A percentile compares a stretch with the other conserved stretches of the same genome.
phyloP scores from a whole-genome alignment of 2,113 vertebrate genomes.

The Nannospalax galili region DNA sequence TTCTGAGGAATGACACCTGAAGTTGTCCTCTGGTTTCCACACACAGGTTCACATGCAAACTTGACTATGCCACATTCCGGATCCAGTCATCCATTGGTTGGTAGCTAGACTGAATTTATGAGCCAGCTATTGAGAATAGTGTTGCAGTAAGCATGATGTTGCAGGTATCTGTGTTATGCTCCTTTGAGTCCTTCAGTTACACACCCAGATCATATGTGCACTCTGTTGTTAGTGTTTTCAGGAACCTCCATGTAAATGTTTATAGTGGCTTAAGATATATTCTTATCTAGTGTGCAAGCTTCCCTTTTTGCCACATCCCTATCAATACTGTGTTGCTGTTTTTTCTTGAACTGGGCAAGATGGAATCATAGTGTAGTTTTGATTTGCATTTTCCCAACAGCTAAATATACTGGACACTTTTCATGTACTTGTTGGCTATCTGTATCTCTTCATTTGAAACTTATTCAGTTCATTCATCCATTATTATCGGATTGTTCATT shows the following conservation, averaged over 20 bases:
- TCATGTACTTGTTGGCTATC: background rate
- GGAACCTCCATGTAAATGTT: background rate
- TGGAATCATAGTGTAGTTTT: background rate
- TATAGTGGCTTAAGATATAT: background rate
- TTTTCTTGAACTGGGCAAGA: background rate
- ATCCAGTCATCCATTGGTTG: background rate
- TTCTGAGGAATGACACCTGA: background rate
- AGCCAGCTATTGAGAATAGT: background rate
- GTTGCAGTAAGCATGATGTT: background rate
- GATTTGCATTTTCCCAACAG: background rate
- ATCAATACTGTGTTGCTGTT: background rate
- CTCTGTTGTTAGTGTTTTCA: background rate
- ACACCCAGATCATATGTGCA: background rate
- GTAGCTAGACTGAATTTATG: background rate
- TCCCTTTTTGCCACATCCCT: background rate
- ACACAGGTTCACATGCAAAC: background rate
- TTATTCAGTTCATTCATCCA: background rate
- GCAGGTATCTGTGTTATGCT: background rate
- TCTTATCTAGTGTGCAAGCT: background rate
- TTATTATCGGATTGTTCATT: background rate
- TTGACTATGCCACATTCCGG: background rate
- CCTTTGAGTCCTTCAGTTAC: background rate
- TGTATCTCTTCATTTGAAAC: background rate
- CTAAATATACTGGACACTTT: background rate
- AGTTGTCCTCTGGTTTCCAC: background rate